Evolutionary conservation across 2,888 invertebrate species (phyloP).

Genomic region (Griposia aprilina): DNA sequence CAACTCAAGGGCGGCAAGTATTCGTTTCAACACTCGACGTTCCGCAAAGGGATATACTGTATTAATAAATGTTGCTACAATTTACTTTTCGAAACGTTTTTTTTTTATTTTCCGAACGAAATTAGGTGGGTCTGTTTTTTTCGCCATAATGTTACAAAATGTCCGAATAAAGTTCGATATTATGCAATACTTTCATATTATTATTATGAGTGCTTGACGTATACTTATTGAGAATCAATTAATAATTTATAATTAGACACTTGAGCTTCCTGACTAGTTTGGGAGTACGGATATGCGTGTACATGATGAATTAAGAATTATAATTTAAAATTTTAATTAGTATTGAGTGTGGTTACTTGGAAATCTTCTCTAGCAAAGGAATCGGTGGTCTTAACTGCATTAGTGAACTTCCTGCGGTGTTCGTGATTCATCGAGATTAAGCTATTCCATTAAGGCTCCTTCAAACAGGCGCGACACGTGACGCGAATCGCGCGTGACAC

Average conservation of each 20-base stretch:
- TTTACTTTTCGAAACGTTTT: slow-evolving; percentile 32
- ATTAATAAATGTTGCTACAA: slow-evolving; percentile 30
- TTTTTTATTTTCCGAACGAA: slow-evolving; percentile 21
- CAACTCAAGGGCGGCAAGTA: slow-evolving; percentile 68
- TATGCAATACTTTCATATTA: neutral
- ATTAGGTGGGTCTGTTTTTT: slow-evolving; percentile 13
- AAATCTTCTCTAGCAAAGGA: slow-evolving; percentile 45
- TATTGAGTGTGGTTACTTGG: slow-evolving; percentile 38
- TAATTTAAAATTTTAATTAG: slow-evolving; percentile 55
- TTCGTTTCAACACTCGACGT: slow-evolving; percentile 40
- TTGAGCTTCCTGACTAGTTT: slow-evolving; percentile 25
- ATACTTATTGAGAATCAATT: slow-evolving; percentile 16
- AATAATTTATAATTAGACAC: slow-evolving; percentile 37
- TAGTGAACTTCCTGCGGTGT: slow-evolving; percentile 25
- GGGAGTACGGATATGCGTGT: slow-evolving; percentile 42
- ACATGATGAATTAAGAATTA: slow-evolving; percentile 39
- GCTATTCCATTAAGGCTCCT: neutral
- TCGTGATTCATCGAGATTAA: slow-evolving; percentile 1
- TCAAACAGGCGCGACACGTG: too few relatives aligned
- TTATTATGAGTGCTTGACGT: neutral
- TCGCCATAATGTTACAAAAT: slow-evolving; percentile 17
- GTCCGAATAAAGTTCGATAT: neutral
- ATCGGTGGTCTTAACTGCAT: slow-evolving; percentile 29
- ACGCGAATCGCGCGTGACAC: too few relatives aligned
- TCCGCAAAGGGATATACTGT: slow-evolving; percentile 62